These are phyloP conservation scores for Chloroclystis v-ata DNA, from an alignment of 2,888 invertebrate genomes.

Conservation along the genomic window DNA sequence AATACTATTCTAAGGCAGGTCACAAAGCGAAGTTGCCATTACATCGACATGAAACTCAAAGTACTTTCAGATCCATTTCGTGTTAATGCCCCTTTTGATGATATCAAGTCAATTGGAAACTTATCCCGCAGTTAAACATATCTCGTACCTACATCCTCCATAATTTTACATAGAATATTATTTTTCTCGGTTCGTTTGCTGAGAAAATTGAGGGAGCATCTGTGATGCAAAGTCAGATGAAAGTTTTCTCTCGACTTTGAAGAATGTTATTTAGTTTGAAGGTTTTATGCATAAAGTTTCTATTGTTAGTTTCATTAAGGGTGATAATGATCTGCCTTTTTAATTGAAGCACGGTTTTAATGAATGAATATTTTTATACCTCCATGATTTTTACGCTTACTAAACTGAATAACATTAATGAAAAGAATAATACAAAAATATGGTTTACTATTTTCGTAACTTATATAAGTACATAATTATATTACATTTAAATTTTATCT, in stretches of 20 bases:
- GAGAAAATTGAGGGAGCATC: conserved; percentile 63
- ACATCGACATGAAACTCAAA: background rate
- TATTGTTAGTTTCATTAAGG: conserved; percentile 3
- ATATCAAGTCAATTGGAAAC: conserved; percentile 65
- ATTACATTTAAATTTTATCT: too few species aligned
- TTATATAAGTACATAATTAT: too few species aligned
- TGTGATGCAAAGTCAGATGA: conserved; percentile 36
- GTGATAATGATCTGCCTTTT: background rate
- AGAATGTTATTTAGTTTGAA: conserved; percentile 22
- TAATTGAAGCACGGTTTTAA: too few species aligned
- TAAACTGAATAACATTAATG: too few species aligned
- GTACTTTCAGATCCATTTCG: conserved; percentile 35
- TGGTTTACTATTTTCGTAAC: too few species aligned
- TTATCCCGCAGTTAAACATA: conserved; percentile 63
- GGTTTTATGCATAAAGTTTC: conserved; percentile 23
- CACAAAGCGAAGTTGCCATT: background rate
- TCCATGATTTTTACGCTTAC: too few species aligned
- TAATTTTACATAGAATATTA: conserved; percentile 50
- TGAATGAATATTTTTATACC: too few species aligned
- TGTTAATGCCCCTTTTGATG: conserved; percentile 64
- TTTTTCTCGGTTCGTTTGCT: conserved; percentile 65
- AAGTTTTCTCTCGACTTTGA: conserved; percentile 35
- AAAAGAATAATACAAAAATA: too few species aligned
- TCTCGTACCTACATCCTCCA: conserved; percentile 37
- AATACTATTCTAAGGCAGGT: too few species aligned